These are phyloP conservation scores for Bathynomus jamesi DNA, from an alignment of 1,140 invertebrate genomes.

Conservation along the genomic window DNA sequence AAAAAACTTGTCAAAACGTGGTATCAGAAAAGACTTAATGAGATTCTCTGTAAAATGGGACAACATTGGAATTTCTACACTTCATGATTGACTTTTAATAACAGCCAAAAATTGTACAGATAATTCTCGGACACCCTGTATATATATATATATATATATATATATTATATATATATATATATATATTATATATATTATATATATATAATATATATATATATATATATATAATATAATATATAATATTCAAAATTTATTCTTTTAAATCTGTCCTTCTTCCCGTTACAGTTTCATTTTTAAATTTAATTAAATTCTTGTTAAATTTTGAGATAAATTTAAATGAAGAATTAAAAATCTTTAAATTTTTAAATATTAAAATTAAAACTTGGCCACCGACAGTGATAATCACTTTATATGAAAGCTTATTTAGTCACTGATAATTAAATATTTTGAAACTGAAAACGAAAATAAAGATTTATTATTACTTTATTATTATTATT, in stretches of 20 bases:
- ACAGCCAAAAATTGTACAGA: no score
- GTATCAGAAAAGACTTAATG: no score
- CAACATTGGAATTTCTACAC: no score
- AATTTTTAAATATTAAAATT: not conserved
- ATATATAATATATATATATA: constrained; percentile 3
- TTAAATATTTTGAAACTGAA: not conserved
- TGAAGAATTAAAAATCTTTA: not conserved
- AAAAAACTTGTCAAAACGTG: no score
- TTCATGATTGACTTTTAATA: no score
- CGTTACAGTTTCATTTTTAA: not conserved
- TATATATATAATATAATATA: not conserved
- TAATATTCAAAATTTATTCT: not conserved
- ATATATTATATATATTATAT: constrained; percentile 3
- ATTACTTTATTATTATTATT: not conserved
- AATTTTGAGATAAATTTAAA: not conserved
- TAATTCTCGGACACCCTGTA: no score
- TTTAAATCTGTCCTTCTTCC: not conserved
- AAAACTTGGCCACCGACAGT: not conserved
- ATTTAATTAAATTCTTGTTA: not conserved
- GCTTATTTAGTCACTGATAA: not conserved
- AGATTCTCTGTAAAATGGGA: no score
- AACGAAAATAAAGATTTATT: not conserved
- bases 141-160: no score
- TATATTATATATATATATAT: no score
- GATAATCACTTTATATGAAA: not conserved